Evolutionary conservation across 2,888 invertebrate species (phyloP).

Genomic region (Sclerodermus sp.): DNA sequence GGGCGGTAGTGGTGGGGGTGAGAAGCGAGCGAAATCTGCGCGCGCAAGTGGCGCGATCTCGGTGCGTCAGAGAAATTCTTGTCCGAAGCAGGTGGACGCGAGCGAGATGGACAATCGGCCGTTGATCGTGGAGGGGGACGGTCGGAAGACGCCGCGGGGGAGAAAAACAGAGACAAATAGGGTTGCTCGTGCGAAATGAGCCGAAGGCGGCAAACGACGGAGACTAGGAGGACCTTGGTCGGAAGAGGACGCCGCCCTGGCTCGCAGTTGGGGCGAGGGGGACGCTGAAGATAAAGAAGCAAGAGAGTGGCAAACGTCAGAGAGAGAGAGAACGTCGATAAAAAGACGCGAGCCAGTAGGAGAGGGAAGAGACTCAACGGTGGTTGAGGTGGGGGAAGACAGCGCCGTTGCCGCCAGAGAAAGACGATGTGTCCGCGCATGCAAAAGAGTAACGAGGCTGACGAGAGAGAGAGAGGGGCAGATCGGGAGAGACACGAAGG

Average conservation of each 20-base stretch:
- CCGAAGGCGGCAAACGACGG: too few relatives aligned
- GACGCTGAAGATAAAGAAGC: too few relatives aligned
- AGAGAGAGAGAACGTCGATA: too few relatives aligned
- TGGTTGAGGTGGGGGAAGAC: too few relatives aligned
- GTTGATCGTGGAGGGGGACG: too few relatives aligned
- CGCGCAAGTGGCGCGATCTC: slow-evolving; percentile 56
- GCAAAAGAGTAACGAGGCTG: background rate
- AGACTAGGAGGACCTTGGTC: too few relatives aligned
- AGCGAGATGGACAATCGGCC: too few relatives aligned
- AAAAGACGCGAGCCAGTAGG: background rate
- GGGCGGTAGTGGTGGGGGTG: background rate
- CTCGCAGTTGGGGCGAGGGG: too few relatives aligned
- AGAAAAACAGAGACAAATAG: slow-evolving; percentile 14
- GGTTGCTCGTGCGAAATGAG: background rate
- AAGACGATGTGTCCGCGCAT: slow-evolving; percentile 9
- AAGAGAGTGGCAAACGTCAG: too few relatives aligned
- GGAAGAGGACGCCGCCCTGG: too few relatives aligned
- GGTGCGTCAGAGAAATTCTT: slow-evolving; percentile 50
- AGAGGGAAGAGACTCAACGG: slow-evolving; percentile 1
- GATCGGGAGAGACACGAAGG: slow-evolving; percentile 7
- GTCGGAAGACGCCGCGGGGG: background rate
- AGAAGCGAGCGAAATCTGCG: slow-evolving; percentile 33
- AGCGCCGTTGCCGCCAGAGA: slow-evolving; percentile 6
- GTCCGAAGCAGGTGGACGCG: slow-evolving; percentile 19
- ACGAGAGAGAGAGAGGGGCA: slow-evolving; percentile 1